Evolutionary conservation across 2,113 vertebrate genomes (phyloP).

Genomic region (Pampusana beccarii): DNA sequence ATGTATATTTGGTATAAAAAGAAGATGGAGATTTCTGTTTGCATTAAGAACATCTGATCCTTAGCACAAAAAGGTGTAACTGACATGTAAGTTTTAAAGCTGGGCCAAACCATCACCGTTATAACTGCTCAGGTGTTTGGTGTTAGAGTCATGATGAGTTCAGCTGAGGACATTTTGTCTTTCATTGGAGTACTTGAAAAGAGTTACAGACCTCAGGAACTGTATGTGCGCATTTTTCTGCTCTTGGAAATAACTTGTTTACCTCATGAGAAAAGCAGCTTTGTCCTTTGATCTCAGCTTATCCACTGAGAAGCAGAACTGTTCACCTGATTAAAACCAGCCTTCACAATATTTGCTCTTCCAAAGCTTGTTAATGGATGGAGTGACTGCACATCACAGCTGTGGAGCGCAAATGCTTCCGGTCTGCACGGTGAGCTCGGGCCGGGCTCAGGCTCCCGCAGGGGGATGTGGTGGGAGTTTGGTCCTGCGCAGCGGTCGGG

Average conservation of each 20-base stretch:
- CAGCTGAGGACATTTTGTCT: neutral
- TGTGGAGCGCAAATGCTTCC: neutral
- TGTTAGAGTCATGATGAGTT: neutral
- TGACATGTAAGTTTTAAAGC: neutral
- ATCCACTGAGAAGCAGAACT: neutral
- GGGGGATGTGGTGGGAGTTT: neutral
- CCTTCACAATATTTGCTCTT: neutral
- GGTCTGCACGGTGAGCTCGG: neutral
- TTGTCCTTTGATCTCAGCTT: neutral
- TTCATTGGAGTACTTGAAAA: neutral
- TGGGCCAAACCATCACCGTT: neutral
- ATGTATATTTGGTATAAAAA: neutral
- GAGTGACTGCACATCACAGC: neutral
- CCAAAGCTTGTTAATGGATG: neutral
- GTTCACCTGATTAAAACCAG: conserved; percentile 13
- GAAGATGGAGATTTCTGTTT: neutral
- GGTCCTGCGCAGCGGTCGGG: fast-evolving
- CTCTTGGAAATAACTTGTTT: neutral
- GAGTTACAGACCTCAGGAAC: neutral
- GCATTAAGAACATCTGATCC: neutral
- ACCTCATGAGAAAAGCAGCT: neutral
- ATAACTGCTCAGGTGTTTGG: neutral
- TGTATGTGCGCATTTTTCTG: fast-evolving
- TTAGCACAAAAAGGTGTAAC: neutral
- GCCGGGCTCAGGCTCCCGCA: neutral